phyloP scores from a whole-genome alignment of 2,888 invertebrate species.

The Lycaena phlaeas region DNA sequence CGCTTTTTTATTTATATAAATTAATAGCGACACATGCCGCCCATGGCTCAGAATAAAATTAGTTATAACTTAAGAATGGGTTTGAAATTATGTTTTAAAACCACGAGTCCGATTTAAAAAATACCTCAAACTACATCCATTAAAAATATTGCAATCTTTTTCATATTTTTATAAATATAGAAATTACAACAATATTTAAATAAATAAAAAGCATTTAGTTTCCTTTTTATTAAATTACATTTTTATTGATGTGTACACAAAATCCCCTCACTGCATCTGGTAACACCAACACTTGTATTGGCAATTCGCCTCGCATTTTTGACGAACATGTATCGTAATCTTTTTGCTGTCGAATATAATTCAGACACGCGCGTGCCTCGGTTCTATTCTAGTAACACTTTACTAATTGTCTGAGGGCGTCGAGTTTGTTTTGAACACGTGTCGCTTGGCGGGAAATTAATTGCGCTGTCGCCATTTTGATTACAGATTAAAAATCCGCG shows the following conservation, averaged over 20 bases:
- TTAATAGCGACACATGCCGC: neutral
- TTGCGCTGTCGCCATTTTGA: neutral
- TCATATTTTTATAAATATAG: no score
- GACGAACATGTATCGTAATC: constrained; percentile 2
- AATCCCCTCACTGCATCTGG: constrained; percentile 5
- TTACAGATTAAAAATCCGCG: neutral
- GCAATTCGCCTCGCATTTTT: constrained; percentile 5
- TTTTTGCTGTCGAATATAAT: constrained; percentile 7
- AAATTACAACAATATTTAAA: no score
- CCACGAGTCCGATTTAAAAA: no score
- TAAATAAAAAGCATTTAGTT: no score
- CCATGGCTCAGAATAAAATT: neutral
- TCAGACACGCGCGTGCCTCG: constrained; percentile 1
- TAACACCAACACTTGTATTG: neutral
- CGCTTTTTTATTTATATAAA: constrained; percentile 9
- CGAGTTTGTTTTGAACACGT: constrained; percentile 7
- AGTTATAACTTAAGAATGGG: no score
- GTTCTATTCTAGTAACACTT: constrained; percentile 7
- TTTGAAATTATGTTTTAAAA: no score
- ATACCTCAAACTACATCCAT: no score
- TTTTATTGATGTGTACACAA: no score
- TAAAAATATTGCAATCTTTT: no score
- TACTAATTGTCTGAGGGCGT: constrained; percentile 8
- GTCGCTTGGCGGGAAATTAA: constrained; percentile 7
- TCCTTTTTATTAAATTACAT: no score